phyloP scores from a whole-genome alignment of 1,140 invertebrate genomes.

The Drosophila repleta region DNA sequence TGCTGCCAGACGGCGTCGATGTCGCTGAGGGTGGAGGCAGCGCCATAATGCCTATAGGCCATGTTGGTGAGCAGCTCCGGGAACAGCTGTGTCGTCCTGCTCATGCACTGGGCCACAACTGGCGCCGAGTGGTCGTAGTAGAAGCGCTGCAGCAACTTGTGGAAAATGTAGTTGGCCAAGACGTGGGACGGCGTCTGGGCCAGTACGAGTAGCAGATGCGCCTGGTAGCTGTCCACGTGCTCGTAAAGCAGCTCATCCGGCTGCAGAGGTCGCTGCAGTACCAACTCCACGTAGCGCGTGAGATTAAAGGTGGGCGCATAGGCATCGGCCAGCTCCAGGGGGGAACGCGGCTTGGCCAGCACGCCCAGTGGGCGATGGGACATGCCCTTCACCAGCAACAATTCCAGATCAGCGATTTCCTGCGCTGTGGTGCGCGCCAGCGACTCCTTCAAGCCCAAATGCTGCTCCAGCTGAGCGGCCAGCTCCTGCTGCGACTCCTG shows the following conservation, averaged over 20 bases:
- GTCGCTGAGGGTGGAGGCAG: constrained; percentile 42
- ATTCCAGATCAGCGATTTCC: constrained; percentile 57
- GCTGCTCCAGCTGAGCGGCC: constrained; percentile 24
- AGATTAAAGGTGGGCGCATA: constrained; percentile 51
- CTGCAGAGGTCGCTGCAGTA: constrained; percentile 45
- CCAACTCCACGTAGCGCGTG: constrained; percentile 50
- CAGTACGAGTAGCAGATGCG: constrained; percentile 41
- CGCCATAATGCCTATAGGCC: constrained; percentile 52
- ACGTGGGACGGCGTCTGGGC: constrained; percentile 10
- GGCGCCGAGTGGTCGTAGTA: constrained; percentile 41
- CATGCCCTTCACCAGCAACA: constrained; percentile 41
- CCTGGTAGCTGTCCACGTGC: constrained; percentile 59
- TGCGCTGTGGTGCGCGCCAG: constrained; percentile 38
- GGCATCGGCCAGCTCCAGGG: constrained; percentile 28
- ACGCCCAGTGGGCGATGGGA: constrained; percentile 34
- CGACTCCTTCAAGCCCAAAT: constrained; percentile 41
- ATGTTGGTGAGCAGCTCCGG: constrained; percentile 63
- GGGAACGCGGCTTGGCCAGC: constrained; percentile 33
- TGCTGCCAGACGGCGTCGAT: constrained; percentile 60
- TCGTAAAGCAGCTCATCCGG: constrained; percentile 54
- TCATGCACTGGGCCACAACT: constrained; percentile 50
- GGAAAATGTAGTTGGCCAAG: constrained; percentile 67
- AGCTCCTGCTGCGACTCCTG: constrained; percentile 23
- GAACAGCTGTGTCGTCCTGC: constrained; percentile 46
- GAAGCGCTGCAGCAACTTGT: constrained; percentile 61